These are phyloP conservation scores for Phaedon cochleariae DNA, from an alignment of 2,888 invertebrate species.

Conservation along the genomic window DNA sequence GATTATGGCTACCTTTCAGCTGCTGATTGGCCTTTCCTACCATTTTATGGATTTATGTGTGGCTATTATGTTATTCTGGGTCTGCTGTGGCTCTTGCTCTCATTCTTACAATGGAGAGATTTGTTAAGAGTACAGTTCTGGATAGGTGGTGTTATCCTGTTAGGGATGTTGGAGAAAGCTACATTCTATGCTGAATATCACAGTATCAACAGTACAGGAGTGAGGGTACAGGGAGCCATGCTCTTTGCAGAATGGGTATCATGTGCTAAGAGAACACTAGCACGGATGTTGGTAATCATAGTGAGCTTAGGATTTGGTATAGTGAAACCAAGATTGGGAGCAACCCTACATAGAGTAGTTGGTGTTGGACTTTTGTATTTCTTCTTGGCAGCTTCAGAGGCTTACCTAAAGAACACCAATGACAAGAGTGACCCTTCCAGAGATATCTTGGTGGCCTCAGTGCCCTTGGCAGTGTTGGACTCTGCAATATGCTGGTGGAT, in stretches of 20 bases:
- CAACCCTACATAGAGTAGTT: conserved; percentile 87
- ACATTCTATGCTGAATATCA: conserved; percentile 91
- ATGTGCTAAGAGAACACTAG: conserved; percentile 88
- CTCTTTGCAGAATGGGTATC: conserved; percentile 91
- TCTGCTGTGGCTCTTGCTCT: conserved; percentile 82
- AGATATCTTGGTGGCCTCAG: conserved; percentile 78
- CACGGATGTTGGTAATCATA: conserved; percentile 92
- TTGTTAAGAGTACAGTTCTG: conserved; percentile 92
- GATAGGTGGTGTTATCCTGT: conserved; percentile 90
- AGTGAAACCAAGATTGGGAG: conserved; percentile 91
- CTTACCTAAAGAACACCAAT: conserved; percentile 78
- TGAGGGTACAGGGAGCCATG: conserved; percentile 73
- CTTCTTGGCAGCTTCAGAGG: conserved; percentile 84
- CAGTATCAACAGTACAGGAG: conserved; percentile 75
- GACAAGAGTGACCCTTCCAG: conserved; percentile 69
- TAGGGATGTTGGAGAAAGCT: conserved; percentile 88
- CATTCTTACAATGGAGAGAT: conserved; percentile 90
- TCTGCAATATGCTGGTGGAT: conserved; percentile 95
- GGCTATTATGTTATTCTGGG: conserved; percentile 85
- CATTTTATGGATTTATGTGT: conserved; percentile 92
- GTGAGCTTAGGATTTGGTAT: conserved; percentile 96
- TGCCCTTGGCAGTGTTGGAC: conserved; percentile 87
- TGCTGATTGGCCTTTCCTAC: conserved; percentile 86
- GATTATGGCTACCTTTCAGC: conserved; percentile 87
- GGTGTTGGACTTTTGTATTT: conserved; percentile 87